phyloP scores from a whole-genome alignment of 2,888 invertebrate species.

The Coelopa pilipes region DNA sequence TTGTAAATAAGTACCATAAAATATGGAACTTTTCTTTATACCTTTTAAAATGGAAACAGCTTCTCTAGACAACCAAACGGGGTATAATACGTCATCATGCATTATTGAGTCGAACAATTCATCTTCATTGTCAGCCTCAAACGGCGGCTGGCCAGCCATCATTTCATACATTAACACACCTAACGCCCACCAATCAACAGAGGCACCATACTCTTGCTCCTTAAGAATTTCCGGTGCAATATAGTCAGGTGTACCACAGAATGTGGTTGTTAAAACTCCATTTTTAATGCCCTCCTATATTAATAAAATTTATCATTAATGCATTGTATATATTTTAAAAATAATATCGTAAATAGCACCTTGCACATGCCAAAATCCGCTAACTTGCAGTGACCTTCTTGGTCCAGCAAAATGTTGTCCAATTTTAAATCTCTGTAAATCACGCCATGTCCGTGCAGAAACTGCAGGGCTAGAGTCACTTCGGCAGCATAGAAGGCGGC shows the following conservation, averaged over 20 bases:
- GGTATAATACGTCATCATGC: conserved; percentile 98
- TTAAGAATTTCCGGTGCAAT: conserved; percentile 98
- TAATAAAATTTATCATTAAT: background rate
- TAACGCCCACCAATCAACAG: conserved; percentile 96
- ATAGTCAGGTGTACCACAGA: conserved; percentile 99
- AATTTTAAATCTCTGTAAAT: conserved; percentile 98
- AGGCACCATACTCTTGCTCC: conserved; percentile 90
- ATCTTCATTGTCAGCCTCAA: conserved; percentile 99
- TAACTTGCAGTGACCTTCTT: conserved; percentile 93
- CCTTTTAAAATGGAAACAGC: conserved; percentile 90
- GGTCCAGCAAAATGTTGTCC: conserved; percentile 97
- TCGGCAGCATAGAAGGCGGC: conserved; percentile 97
- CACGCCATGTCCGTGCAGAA: conserved; percentile 95
- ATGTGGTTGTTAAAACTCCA: conserved; percentile 91
- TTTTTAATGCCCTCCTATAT: conserved; percentile 69
- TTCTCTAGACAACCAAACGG: conserved; percentile 94
- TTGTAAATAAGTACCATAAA: background rate
- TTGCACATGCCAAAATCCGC: conserved; percentile 99
- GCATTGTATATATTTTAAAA: background rate
- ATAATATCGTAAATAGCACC: conserved; percentile 72
- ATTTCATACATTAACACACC: conserved; percentile 99
- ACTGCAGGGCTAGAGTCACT: conserved; percentile 96
- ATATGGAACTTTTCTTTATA: conserved; percentile 41
- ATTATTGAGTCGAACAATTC: conserved; percentile 98
- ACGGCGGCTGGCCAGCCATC: conserved; percentile 99